Conservation (phyloP, 2,888 invertebrate genomes). For the Molorchus minor region DNA sequence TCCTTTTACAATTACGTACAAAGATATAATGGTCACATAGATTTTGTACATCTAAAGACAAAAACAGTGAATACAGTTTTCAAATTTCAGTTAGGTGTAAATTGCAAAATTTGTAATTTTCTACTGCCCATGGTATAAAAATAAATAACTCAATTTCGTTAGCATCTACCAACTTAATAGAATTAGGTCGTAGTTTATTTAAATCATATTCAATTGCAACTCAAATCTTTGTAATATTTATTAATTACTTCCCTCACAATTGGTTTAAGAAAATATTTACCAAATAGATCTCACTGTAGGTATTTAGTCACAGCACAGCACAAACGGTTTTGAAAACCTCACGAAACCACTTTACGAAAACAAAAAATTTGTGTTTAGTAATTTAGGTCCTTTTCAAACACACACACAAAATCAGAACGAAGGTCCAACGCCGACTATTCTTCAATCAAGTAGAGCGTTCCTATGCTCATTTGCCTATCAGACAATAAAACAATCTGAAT, state of each 20-base stretch:
- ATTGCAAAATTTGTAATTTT: no score
- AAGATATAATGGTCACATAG: no score
- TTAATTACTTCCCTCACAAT: conserved; percentile 1
- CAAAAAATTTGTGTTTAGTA: conserved; percentile 8
- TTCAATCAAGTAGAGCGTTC: conserved; percentile 18
- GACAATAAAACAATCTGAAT: conserved; percentile 19
- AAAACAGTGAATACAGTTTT: no score
- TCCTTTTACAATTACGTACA: no score
- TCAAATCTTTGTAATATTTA: not conserved
- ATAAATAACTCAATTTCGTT: not conserved
- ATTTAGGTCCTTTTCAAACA: not conserved
- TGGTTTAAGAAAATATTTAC: conserved; percentile 8
- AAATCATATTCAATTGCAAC: not conserved
- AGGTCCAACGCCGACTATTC: conserved; percentile 15
- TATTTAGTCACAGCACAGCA: conserved; percentile 18
- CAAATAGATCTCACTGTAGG: conserved; percentile 3
- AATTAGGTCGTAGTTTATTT: not conserved
- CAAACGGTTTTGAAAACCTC: conserved; percentile 2
- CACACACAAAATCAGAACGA: conserved; percentile 12
- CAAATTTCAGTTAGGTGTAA: no score
- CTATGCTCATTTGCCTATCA: conserved; percentile 19
- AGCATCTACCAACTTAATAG: not conserved
- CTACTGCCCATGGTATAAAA: not conserved
- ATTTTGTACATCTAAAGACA: no score
- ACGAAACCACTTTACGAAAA: conserved; percentile 19